Base-by-base conservation (phyloP, 2,888 invertebrate species). In the Drosophila diplacantha region DNA sequence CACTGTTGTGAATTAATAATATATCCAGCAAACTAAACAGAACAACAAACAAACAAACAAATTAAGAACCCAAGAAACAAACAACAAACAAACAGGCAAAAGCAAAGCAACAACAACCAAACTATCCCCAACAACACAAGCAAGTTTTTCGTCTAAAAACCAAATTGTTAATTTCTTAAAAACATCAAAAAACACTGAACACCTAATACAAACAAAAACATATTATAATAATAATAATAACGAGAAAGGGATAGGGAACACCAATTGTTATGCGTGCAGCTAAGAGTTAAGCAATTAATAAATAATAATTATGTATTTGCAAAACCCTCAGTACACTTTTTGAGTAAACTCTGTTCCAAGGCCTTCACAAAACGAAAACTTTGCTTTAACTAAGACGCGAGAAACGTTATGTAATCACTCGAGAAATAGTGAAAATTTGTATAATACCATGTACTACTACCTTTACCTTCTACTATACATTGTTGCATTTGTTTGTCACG, bases 1-100 rank as follows among this genome's bases (percentile, higher is more conserved):
- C 86, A 87, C 88, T 85, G 88, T 87, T 87, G 87, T 88, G 82
- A 88, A 88, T 84, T 88, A 87, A 83, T 57, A 86, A 83, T 60
- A 74, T 37, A 75, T 34, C 58, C 41, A 49, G 54, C 49, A 61
- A 56, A 47, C 44, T 50, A 41, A 61, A 47, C 50, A 54, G 44
- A 52, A 59, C 58, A 65, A 53, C 52, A 68, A 62, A 63, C 26
- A 52, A 22, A 41, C 22, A 39, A 65, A 53, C 52, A 66, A 55
- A 39, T 16, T 26, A 41, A 41, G 41, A 41, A 41, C 26, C 41
- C 41, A 41, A 41, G 41, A 41, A 41, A 41, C 24, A 46, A 46
- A 31, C 31, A 31, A 31, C 29, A 75, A 73, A 57, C 63, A 64
- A 64, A 37, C 65, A 75, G 71, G 65, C 66, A 74, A 58, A 58